A percentile compares a stretch with the other conserved stretches of the same genome.
Conservation (phyloP, 2,888 invertebrate genomes). For the Epistrophe grossulariae region DNA sequence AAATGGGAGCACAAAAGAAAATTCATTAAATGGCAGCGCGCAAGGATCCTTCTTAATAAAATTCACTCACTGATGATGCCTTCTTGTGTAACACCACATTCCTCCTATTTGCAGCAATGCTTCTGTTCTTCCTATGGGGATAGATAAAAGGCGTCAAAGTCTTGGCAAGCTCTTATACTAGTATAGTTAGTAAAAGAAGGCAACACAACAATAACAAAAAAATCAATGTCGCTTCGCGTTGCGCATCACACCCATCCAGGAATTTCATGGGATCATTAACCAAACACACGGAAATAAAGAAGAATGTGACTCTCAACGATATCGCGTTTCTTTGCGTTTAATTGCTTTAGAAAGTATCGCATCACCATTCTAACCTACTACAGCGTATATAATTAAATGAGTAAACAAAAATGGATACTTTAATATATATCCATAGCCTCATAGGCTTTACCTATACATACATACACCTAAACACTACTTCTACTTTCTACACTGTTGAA, state of each 20-base stretch:
- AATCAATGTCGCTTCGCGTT: slow-evolving; percentile 44
- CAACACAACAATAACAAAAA: neutral
- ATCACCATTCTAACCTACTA: slow-evolving; percentile 44
- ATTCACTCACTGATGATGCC: slow-evolving; percentile 30
- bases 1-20: slow-evolving; percentile 59
- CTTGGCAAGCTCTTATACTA: slow-evolving; percentile 8
- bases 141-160: slow-evolving; percentile 15
- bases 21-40: slow-evolving; percentile 58
- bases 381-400: slow-evolving; percentile 45
- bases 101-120: neutral
- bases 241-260: slow-evolving; percentile 4
- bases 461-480: neutral
- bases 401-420: slow-evolving; percentile 38
- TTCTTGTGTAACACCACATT: neutral
- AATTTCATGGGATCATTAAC: slow-evolving; percentile 48
- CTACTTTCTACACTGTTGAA: slow-evolving; percentile 26
- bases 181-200: slow-evolving; percentile 12
- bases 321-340: slow-evolving; percentile 55
- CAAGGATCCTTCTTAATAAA: slow-evolving; percentile 50
- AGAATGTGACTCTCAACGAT: slow-evolving; percentile 54
- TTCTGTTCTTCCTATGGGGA: neutral
- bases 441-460: slow-evolving; percentile 6
- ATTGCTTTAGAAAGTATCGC: slow-evolving; percentile 67
- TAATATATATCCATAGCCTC: slow-evolving; percentile 4
- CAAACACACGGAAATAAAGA: slow-evolving; percentile 49